Base-by-base conservation (phyloP, 2,113 vertebrate genomes). In the Hippolais icterina region DNA sequence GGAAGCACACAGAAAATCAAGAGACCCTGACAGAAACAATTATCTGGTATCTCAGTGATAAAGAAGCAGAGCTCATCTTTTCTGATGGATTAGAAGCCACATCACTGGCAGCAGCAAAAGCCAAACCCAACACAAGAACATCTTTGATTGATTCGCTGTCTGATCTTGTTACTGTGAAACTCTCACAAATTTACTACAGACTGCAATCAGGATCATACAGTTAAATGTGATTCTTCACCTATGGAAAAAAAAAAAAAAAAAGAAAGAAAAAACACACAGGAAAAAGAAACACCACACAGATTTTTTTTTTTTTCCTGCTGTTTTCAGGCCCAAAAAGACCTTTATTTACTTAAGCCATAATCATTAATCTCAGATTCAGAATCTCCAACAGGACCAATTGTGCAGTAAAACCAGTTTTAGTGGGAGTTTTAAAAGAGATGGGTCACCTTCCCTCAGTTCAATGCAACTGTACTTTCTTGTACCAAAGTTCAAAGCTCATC, bases 61-160 rank as follows among this genome's bases (percentile, higher is more conserved):
- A 82, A 93, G 56, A 52, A 90, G 59, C 46, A 90, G 66, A 90
- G 52, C 35, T 56, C 69, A 53, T 80, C 22, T 80, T 72, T 91
- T 83, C 68, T 74, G 39, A 80, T 89, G 60, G 50, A 80, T 80
- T 69, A 92, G 70, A 95, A 90, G 85, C 53, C 76, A 68, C 72
- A 77, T 59, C 54, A 53, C 33, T 57, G 60, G 60, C 60, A 83
- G 64, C 39, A 77, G 42, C 50, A 85, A 75, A 76, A 89, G 64
- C 28, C 85, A 91, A 93, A 78, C 46, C 61, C 23, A 92, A 47
- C 17, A 35, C 47, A 83, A 70, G 64, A 89, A 81, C 2, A 1
- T 49, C 71, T 90, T 61, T 53, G 42, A 95, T 25, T 83, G 47
- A 93, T 90, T 90, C 29, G 24, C 72, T 74, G 54, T 76, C 82